These are phyloP conservation scores for Myrmophylax atrothorax DNA, from an alignment of 2,113 vertebrate genomes.

Conservation along the genomic window DNA sequence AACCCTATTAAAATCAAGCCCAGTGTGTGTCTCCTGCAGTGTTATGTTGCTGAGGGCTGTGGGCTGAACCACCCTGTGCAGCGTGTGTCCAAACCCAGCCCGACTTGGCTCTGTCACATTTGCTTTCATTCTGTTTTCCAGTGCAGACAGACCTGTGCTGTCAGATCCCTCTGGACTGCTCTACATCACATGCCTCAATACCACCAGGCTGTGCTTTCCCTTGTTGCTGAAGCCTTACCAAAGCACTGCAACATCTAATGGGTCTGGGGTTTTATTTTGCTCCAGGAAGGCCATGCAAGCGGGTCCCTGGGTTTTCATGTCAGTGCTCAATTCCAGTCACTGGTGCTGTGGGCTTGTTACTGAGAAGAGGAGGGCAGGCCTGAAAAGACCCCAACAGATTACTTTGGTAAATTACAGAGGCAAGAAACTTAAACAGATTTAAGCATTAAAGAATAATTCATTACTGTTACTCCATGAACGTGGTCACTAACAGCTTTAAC, in stretches of 20 bases:
- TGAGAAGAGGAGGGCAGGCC: neutral
- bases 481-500: neutral
- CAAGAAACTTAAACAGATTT: neutral
- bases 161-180: neutral
- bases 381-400: rapidly evolving
- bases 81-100: neutral
- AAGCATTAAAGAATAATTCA: neutral
- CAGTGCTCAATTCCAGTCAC: neutral
- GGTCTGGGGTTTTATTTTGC: neutral
- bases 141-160: neutral
- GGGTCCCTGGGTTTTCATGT: neutral
- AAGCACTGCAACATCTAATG: neutral
- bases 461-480: neutral
- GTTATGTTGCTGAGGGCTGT: neutral
- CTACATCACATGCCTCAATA: rapidly evolving
- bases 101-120: rapidly evolving
- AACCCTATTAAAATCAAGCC: neutral
- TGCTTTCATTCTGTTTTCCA: neutral
- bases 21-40: neutral
- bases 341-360: neutral
- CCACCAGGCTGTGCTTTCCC: neutral
- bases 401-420: neutral
- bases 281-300: rapidly evolving
- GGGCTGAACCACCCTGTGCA: neutral
- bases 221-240: neutral